These are phyloP conservation scores for Pygathrix nemaeus DNA, from an alignment of 2,113 vertebrate genomes.

Conservation along the genomic window DNA sequence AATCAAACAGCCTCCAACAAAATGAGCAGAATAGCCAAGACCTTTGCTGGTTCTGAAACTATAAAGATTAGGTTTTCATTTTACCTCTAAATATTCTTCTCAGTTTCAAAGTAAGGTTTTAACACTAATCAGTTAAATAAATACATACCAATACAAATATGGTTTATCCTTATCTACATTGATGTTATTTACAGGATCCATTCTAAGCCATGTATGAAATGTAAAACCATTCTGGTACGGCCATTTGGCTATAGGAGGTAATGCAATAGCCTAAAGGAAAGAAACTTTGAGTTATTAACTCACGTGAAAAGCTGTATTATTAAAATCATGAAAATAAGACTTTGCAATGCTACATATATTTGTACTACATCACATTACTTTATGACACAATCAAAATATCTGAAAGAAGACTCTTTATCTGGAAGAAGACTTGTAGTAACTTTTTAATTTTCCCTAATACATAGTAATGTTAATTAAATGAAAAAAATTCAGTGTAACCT, in stretches of 20 bases:
- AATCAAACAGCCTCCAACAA: conserved; percentile 97
- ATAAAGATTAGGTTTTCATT: conserved; percentile 72
- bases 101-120: conserved; percentile 45
- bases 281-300: conserved; percentile 43
- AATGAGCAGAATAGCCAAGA: conserved; percentile 98
- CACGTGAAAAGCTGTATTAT: neutral
- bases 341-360: neutral
- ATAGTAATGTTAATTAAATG: conserved; percentile 17
- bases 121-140: conserved; percentile 42
- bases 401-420: neutral
- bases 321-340: conserved; percentile 49
- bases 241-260: conserved; percentile 99
- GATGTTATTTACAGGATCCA: conserved; percentile 99
- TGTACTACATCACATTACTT: neutral
- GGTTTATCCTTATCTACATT: conserved; percentile 99
- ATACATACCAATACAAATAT: conserved; percentile 97
- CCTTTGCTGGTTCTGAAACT: conserved; percentile 99
- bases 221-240: conserved; percentile 99
- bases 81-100: conserved; percentile 11
- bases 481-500: neutral
- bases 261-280: conserved; percentile 93
- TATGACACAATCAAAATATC: conserved; percentile 15
- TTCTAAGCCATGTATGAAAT: conserved; percentile 98
- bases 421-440: conserved; percentile 6
- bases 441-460: conserved; percentile 49